phyloP scores from a whole-genome alignment of 2,113 vertebrate genomes.

The Plestiodon gilberti region DNA sequence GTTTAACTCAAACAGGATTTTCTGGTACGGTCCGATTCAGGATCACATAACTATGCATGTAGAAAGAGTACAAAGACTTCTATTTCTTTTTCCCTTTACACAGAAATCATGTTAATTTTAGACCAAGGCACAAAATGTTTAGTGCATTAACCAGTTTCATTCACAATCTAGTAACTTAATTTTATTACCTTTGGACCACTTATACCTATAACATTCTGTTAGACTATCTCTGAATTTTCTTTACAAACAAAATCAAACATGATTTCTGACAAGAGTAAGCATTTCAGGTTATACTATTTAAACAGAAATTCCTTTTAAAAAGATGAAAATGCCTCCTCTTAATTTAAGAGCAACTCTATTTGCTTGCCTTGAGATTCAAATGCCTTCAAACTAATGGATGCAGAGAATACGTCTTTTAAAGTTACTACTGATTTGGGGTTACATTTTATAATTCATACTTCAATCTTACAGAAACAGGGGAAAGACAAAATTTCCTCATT shows the following conservation, averaged over 20 bases:
- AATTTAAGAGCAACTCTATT: constrained; percentile 69
- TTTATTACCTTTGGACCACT: constrained; percentile 75
- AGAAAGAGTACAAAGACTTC: constrained; percentile 67
- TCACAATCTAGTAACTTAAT: constrained; percentile 69
- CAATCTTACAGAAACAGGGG: constrained; percentile 52
- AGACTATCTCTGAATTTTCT: constrained; percentile 66
- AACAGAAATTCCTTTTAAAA: constrained; percentile 67
- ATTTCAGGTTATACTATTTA: constrained; percentile 57
- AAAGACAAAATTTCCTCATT: constrained; percentile 31
- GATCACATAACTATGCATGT: constrained; percentile 61
- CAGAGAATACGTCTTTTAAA: constrained; percentile 41
- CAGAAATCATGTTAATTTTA: constrained; percentile 77
- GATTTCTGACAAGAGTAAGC: constrained; percentile 71
- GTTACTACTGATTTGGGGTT: constrained; percentile 7
- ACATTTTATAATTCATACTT: not conserved
- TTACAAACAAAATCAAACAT: constrained; percentile 68
- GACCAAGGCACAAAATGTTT: constrained; percentile 86
- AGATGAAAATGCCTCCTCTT: constrained; percentile 75
- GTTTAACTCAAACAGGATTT: constrained; percentile 56
- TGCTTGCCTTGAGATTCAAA: constrained; percentile 53
- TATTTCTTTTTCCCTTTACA: constrained; percentile 69
- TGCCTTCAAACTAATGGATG: constrained; percentile 66
- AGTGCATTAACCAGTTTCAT: constrained; percentile 82
- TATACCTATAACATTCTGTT: constrained; percentile 66
- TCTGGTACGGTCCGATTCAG: constrained; percentile 59